These are phyloP conservation scores for Acrossocheilus fasciatus DNA, from an alignment of 2,797 vertebrate species.

Conservation along the genomic window DNA sequence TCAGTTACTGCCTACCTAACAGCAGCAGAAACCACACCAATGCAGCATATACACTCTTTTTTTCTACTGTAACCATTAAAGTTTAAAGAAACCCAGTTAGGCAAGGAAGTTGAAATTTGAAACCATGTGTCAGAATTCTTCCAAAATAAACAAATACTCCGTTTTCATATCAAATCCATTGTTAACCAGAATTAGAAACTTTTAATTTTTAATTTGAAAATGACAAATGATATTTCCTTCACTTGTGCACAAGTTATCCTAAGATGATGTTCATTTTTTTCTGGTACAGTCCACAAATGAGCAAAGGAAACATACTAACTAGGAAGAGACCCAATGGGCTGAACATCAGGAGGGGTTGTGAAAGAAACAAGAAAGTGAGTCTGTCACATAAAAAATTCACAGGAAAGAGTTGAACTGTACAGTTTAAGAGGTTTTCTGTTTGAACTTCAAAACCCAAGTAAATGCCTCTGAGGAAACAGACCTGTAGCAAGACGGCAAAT, in stretches of 20 bases:
- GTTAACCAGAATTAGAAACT: slow-evolving; percentile 71
- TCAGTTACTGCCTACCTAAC: neutral
- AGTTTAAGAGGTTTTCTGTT: slow-evolving; percentile 38
- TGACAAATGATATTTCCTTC: slow-evolving; percentile 57
- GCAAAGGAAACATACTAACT: neutral
- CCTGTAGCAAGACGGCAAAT: slow-evolving; percentile 7
- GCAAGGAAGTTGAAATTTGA: neutral
- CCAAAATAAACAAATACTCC: neutral
- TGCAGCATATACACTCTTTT: neutral
- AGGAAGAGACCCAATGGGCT: slow-evolving; percentile 24
- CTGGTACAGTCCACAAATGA: slow-evolving; percentile 24
- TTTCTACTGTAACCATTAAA: neutral
- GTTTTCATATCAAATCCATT: neutral
- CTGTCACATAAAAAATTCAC: slow-evolving; percentile 42
- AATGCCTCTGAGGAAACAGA: neutral
- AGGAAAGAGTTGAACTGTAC: slow-evolving; percentile 34
- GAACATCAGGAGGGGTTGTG: slow-evolving; percentile 26
- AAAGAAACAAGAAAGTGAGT: slow-evolving; percentile 39
- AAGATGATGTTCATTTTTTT: slow-evolving; percentile 55
- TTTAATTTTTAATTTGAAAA: slow-evolving; percentile 74
- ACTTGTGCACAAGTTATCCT: slow-evolving; percentile 44
- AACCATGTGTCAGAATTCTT: neutral
- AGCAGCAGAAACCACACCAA: neutral
- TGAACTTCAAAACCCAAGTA: slow-evolving; percentile 1
- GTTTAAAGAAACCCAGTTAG: neutral